Percentiles rank a stretch among this genome's conserved stretches.
These are phyloP conservation scores for Conomelus anceps DNA, from an alignment of 2,888 invertebrate species.

Conservation along the genomic window DNA sequence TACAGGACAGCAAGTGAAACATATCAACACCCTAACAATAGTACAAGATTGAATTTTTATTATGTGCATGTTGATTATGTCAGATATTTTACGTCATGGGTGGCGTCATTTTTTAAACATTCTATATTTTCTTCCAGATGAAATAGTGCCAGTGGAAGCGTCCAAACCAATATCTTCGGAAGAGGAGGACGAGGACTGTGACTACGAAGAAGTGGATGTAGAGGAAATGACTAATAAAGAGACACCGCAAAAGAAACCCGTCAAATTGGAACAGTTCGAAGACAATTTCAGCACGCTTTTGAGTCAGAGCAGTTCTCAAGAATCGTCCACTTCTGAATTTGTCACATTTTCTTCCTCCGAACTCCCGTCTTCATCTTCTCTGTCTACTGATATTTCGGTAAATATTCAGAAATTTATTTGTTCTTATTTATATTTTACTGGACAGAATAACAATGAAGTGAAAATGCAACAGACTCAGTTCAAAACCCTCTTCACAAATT, in stretches of 20 bases:
- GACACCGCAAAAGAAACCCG: neutral
- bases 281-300: neutral
- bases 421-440: too few relatives aligned
- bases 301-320: too few relatives aligned
- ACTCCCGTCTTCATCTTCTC: neutral
- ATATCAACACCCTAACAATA: too few relatives aligned
- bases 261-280: neutral
- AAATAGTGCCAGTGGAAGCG: conserved; percentile 55
- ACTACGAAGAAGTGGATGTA: conserved; percentile 44
- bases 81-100: too few relatives aligned
- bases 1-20: too few relatives aligned
- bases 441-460: too few relatives aligned
- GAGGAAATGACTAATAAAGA: conserved; percentile 35
- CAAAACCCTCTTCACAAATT: too few relatives aligned
- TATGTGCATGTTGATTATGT: too few relatives aligned
- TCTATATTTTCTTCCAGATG: conserved; percentile 50
- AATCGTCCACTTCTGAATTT: neutral
- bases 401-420: neutral
- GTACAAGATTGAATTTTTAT: too few relatives aligned
- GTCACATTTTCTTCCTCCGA: neutral
- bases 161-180: conserved; percentile 44
- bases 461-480: too few relatives aligned
- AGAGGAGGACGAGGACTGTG: conserved; percentile 47
- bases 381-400: neutral
- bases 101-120: too few relatives aligned